Evolutionary conservation across 2,797 vertebrate species (phyloP), one percentile per base, ranked within the genome.

Genomic region (Ara ararauna): DNA sequence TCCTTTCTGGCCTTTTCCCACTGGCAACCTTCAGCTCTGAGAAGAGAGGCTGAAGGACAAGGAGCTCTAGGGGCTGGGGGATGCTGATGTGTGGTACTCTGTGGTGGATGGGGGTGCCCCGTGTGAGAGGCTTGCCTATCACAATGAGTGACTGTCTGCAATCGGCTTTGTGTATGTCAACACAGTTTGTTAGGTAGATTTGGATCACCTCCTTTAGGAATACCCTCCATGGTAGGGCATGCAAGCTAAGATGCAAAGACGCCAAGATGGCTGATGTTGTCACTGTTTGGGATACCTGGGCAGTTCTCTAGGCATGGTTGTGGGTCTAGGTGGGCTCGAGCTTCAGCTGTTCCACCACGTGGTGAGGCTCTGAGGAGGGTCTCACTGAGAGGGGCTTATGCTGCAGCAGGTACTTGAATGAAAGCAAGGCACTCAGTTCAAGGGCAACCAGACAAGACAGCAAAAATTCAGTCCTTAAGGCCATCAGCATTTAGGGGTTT

Each of bases 361-460:
- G 40, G 6, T 1, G 3, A 10, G 30, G 66, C 3, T 54, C 26
- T 0, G 0, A 38, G 20, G 8, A 50, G 9, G 71, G 2, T 42
- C 8, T 80, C 21, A 27, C 14, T 6, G 34, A 18, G 24, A 82
- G 7, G 22, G 4, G 13, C 27, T 77, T 70, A n/a, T 24, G 26
- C 10, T 17, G 3, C 7, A 3, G 18, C 26, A 62, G 22, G 23
- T 9, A 10, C 12, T 44, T 10, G 13, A 36, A 18, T 19, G 24
- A 71, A 87, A 77, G 5, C n/a, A 71, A 74, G 16, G 12, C 24
- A 10, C 13, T 36, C 20, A 60, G 20, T 56, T 87, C 29, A 61
- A 87, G 30, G 9, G 30, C 13, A 48, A 40, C 19, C 17, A 54
- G 14, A 36, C 0, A 3, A 40, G 40, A 51, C 5, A n/a, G 36